Conservation (phyloP, 2,888 invertebrate species). For the Hypsopygia costalis region DNA sequence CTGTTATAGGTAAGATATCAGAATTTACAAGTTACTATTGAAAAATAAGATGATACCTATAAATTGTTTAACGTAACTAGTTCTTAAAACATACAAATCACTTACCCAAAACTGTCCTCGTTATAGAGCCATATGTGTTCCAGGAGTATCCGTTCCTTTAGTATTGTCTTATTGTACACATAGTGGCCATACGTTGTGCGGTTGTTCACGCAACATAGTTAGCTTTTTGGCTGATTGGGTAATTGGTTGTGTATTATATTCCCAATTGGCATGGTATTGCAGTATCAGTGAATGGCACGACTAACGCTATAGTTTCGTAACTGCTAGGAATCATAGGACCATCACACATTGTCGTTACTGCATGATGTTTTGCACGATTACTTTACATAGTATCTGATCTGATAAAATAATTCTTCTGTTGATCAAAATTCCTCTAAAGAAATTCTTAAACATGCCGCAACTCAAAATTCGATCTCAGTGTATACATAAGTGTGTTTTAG, state of each 20-base stretch:
- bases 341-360: constrained; percentile 30
- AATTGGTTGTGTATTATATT: constrained; percentile 38
- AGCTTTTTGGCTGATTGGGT: constrained; percentile 62
- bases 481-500: not conserved
- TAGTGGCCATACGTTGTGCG: constrained; percentile 35
- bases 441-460: not conserved
- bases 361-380: constrained; percentile 27
- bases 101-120: constrained; percentile 21
- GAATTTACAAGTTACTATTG: too few species aligned
- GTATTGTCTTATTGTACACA: constrained; percentile 29
- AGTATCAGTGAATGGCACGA: constrained; percentile 36
- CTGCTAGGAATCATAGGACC: constrained; percentile 31
- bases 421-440: constrained; percentile 5
- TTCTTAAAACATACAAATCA: too few species aligned
- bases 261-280: constrained; percentile 56
- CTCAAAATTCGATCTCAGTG: not conserved
- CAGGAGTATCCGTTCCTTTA: constrained; percentile 21
- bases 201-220: constrained; percentile 38
- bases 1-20: too few species aligned
- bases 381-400: constrained; percentile 2
- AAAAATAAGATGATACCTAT: too few species aligned
- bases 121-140: constrained; percentile 29
- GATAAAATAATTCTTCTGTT: not conserved
- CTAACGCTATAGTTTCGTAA: constrained; percentile 30
- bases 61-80: too few species aligned